These are phyloP conservation scores for Caenorhabditis zanzibari DNA, from an alignment of 2,888 invertebrate genomes.

Conservation along the genomic window DNA sequence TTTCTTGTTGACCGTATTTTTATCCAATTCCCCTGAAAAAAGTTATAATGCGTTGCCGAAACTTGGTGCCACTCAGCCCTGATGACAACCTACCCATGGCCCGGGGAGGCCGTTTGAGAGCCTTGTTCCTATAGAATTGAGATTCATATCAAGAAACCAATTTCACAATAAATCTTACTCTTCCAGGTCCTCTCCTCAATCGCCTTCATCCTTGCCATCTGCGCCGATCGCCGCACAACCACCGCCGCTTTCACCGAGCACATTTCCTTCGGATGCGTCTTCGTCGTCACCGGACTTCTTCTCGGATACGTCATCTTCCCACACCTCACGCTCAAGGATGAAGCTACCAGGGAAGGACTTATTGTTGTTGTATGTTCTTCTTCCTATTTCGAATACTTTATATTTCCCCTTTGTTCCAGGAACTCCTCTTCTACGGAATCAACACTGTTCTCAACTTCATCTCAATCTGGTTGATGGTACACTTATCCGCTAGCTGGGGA, in stretches of 20 bases:
- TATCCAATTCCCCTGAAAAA: too few relatives aligned
- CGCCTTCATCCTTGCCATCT: slow-evolving; percentile 82
- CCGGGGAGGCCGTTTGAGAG: too few relatives aligned
- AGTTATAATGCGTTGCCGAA: too few relatives aligned
- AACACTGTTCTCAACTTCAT: slow-evolving; percentile 83
- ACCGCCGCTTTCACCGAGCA: slow-evolving; percentile 83
- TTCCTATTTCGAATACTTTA: not conserved
- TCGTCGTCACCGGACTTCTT: slow-evolving; percentile 77
- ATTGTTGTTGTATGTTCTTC: slow-evolving; percentile 77
- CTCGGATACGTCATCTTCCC: slow-evolving; percentile 83
- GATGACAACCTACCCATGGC: too few relatives aligned
- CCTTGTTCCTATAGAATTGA: too few relatives aligned
- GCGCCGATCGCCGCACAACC: slow-evolving; percentile 81
- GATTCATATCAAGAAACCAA: too few relatives aligned
- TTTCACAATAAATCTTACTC: not conserved
- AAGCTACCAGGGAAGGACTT: slow-evolving; percentile 81
- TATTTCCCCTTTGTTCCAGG: slow-evolving; percentile 65
- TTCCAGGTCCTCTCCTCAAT: slow-evolving; percentile 86
- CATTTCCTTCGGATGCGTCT: slow-evolving; percentile 80
- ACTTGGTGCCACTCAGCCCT: too few relatives aligned
- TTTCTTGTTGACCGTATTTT: too few relatives aligned
- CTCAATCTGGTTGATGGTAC: slow-evolving; percentile 83
- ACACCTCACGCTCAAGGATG: slow-evolving; percentile 81
- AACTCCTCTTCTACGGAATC: slow-evolving; percentile 82
- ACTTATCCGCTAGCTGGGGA: slow-evolving; percentile 81